Conservation (phyloP, 2,797 vertebrate genomes). For the Pseudotriccus pelzelni region DNA sequence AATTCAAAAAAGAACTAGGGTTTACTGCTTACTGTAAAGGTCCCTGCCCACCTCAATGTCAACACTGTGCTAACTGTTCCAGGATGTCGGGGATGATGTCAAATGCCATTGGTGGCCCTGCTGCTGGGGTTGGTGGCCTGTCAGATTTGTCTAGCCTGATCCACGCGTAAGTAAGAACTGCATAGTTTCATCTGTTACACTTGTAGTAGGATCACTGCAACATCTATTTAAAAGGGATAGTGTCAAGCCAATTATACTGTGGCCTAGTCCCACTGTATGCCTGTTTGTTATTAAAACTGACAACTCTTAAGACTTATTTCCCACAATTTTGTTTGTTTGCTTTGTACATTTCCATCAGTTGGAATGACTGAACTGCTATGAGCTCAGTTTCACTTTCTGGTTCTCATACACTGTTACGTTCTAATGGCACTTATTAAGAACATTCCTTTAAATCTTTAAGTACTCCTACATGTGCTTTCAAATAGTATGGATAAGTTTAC, state of each 20-base stretch:
- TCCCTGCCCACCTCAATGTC: not conserved
- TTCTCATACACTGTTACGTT: not conserved
- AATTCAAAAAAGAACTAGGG: not conserved
- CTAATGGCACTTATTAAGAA: not conserved
- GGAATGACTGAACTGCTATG: not conserved
- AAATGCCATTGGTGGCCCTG: conserved; percentile 91
- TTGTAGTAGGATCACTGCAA: not conserved
- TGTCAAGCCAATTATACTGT: not conserved
- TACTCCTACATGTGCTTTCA: not conserved
- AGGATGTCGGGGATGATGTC: conserved; percentile 99
- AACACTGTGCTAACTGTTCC: conserved; percentile 40
- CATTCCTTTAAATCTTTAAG: not conserved
- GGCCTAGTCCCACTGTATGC: not conserved
- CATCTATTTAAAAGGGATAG: not conserved
- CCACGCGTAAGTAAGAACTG: conserved; percentile 88
- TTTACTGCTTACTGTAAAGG: not conserved
- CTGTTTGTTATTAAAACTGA: not conserved
- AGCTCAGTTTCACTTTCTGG: not conserved
- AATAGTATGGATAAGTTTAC: not conserved
- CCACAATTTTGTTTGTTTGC: not conserved
- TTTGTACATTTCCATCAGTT: not conserved
- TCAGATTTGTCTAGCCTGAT: conserved; percentile 96
- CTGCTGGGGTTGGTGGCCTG: conserved; percentile 92
- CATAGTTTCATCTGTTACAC: not conserved
- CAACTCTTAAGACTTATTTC: not conserved